Evolutionary conservation across 2,113 vertebrate species (phyloP), one percentile per base, ranked within the genome.

Genomic region (Aldabrachelys gigantea): DNA sequence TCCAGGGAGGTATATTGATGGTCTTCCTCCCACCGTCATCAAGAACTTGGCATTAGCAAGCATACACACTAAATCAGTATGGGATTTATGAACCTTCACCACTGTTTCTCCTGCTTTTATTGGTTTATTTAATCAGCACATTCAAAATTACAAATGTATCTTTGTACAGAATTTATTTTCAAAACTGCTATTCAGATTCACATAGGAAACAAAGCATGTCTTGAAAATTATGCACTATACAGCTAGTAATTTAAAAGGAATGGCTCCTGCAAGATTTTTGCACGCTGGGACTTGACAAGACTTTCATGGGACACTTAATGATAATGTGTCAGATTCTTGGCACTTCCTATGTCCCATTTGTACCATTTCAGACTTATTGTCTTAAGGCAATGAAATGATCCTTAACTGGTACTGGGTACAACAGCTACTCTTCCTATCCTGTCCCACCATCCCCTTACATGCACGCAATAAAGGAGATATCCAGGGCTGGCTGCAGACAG

Each of bases 21-120:
- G 76, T 82, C 94, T 88, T 94, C 92, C 90, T 96, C 94, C 96
- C 94, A 96, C 88, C 88, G 81, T 80, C 84, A 95, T 87, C 84
- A 93, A 95, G 54, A 95, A 31, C 41, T 65, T 97, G 90, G 92
- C 89, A 88, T 24, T 93, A 87, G 84, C 50, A 97, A 96, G 44
- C 85, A 82, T 76, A 82, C 91, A 75, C 65, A 59, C 52, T 29
- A 94, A 94, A n/a, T 76, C 78, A 93, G 81, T 49, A 16, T 69
- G 76, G 90, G 84, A 88, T 72, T 25, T 0, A 65, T 87, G 14
- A 49, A 65, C 85, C 35, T 91, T 94, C 95, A 82, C 72, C 65
- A 94, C 78, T 78, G 82, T 57, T 87, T 95, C 65, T 95, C 50
- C 78, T 93, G 91, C 76, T 87, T 95, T 80, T 88, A 69, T 19